Percentiles rank a stretch among this genome's conserved stretches.
These are phyloP conservation scores for Chamaea fasciata DNA, from an alignment of 2,113 vertebrate species.

Conservation along the genomic window DNA sequence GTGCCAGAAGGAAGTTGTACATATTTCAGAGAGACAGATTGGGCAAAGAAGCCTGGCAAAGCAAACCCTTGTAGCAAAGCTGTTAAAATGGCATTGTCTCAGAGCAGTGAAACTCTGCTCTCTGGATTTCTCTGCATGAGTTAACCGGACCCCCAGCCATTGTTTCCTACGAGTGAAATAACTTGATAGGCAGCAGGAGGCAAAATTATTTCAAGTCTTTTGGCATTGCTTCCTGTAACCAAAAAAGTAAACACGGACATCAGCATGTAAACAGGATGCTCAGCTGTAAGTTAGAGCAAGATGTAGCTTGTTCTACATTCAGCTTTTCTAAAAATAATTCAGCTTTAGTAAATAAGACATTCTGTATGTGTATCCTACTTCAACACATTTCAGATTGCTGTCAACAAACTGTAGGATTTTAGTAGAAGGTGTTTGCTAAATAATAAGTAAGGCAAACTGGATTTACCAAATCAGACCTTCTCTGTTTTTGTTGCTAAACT, in stretches of 20 bases:
- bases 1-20: background rate
- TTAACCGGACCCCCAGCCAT: conserved; percentile 26
- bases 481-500: conserved; percentile 39
- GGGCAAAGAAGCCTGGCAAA: conserved; percentile 10
- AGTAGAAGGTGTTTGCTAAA: conserved; percentile 59
- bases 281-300: conserved; percentile 57
- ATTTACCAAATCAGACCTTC: conserved; percentile 25
- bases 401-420: conserved; percentile 53
- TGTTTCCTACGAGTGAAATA: conserved; percentile 10
- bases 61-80: background rate
- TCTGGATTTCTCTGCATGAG: background rate
- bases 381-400: conserved; percentile 52
- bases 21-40: conserved; percentile 14
- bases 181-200: background rate
- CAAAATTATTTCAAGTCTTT: conserved; percentile 35
- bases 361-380: conserved; percentile 50
- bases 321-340: conserved; percentile 54
- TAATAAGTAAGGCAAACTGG: conserved; percentile 42
- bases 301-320: conserved; percentile 50
- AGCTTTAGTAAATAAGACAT: conserved; percentile 38
- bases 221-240: conserved; percentile 23
- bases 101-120: background rate
- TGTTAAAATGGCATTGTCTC: conserved; percentile 28
- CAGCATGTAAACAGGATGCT: conserved; percentile 52
- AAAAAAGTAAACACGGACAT: conserved; percentile 28